Conservation (phyloP, 2,113 vertebrate species). For the Salvelinus fontinalis region DNA sequence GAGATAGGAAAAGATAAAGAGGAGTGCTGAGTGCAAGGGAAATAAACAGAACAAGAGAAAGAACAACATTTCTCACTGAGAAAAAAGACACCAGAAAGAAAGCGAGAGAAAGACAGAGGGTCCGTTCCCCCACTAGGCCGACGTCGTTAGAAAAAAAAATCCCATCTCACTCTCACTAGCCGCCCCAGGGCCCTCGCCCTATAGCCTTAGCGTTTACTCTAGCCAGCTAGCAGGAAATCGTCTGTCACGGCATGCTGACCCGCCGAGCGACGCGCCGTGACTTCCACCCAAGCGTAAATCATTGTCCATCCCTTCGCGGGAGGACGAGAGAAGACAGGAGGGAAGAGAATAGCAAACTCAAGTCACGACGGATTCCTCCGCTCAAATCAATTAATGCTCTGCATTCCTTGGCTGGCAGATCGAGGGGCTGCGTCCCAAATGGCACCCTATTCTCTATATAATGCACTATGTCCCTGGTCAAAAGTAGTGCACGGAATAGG, state of each 20-base stretch:
- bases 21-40: neutral
- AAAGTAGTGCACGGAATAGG: too few relatives aligned
- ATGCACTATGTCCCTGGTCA: too few relatives aligned
- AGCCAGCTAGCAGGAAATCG: constrained; percentile 58
- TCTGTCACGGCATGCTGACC: constrained; percentile 15
- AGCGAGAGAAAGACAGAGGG: too few relatives aligned
- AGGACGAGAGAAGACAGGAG: constrained; percentile 3
- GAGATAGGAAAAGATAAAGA: neutral
- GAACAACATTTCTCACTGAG: neutral
- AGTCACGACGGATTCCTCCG: neutral
- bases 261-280: constrained; percentile 24
- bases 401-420: neutral
- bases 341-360: neutral
- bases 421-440: neutral
- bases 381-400: neutral
- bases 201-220: too few relatives aligned
- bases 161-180: neutral
- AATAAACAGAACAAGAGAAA: neutral
- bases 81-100: too few relatives aligned
- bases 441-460: too few relatives aligned
- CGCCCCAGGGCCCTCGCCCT: neutral
- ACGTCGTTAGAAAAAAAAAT: neutral
- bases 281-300: constrained; percentile 18
- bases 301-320: constrained; percentile 33
- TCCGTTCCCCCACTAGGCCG: too few relatives aligned